Conservation (phyloP, 2,113 vertebrate species). For the Seriola rivoliana region DNA sequence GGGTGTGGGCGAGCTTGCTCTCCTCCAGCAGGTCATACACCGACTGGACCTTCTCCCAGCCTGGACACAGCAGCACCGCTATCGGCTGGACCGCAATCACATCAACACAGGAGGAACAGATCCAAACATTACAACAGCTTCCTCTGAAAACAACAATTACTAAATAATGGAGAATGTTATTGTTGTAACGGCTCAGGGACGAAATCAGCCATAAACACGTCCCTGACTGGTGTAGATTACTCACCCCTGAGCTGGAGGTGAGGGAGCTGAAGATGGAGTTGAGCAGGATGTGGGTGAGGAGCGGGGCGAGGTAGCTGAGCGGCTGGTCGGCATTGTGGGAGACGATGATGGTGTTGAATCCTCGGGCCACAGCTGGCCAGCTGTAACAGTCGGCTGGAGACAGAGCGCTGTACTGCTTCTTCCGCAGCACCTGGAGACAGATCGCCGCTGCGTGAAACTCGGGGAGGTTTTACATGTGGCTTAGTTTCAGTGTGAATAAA, state of each 20-base stretch:
- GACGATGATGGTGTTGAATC: conserved; percentile 88
- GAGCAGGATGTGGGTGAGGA: conserved; percentile 88
- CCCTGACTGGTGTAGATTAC: conserved; percentile 16
- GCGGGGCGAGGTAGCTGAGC: conserved; percentile 87
- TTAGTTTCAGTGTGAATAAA: background rate
- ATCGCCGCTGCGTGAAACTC: no score
- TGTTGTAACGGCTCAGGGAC: background rate
- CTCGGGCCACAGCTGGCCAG: conserved; percentile 90
- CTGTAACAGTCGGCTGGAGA: conserved; percentile 85
- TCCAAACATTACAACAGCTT: accelerated
- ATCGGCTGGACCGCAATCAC: conserved; percentile 85
- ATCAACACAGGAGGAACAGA: background rate
- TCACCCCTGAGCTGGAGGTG: conserved; percentile 86
- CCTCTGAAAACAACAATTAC: conserved; percentile 3
- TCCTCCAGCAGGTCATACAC: conserved; percentile 87
- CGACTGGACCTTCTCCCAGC: conserved; percentile 90
- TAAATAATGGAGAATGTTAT: background rate
- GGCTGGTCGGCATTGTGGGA: conserved; percentile 85
- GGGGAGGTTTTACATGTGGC: background rate
- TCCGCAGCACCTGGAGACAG: conserved; percentile 83
- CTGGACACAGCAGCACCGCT: conserved; percentile 90
- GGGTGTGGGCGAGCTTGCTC: conserved; percentile 55
- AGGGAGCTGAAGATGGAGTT: conserved; percentile 60
- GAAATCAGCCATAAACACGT: no score
- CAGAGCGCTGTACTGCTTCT: conserved; percentile 73